Evolutionary conservation across 1,140 invertebrate genomes (phyloP), one percentile per base, ranked within the genome.

Genomic region (Orius laevigatus): DNA sequence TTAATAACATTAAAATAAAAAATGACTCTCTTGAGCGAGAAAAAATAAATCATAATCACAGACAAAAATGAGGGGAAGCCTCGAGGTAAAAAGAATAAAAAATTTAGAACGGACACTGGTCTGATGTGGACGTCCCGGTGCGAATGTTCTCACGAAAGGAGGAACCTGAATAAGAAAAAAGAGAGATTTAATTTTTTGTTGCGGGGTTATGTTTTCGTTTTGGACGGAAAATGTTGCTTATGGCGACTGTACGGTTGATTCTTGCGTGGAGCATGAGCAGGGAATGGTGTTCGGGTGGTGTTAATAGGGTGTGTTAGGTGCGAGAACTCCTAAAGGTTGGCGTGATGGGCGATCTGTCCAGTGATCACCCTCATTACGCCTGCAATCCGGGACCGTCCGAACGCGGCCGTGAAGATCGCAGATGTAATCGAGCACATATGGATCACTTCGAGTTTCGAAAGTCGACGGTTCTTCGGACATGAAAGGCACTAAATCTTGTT

Each of bases 361-460:
- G 47, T 14, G 12, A 49, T 50, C 16, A n/a, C 32, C 38, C 10
- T 41, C 41, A 34, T 56, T n/a, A n/a, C 54, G 20, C 54, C 53
- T 4, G 53, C 49, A 16, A 54, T 56, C 4, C 44, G 51, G 11
- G 58, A 8, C 53, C 52, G 41, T 92, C 89, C 52, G n/a, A 94
- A 66, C 0, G 89, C 86, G 6, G 79, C 78, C 63, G n/a, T 93
- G 85, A 54, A 96, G 69, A 66, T 95, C 89, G 62, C 89, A 87
- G 57, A 96, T 96, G 65, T 96, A 96, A 62, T 94, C 90, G 63
- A 96, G 95, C 11, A 95, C 91, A 62, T 92, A 78, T 94, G 88
- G 44, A 95, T 92, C 38, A 96, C 85, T 67, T 94, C 88, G 63
- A 94, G 68, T 61, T 94, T 93, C 14, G 86, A 87, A 46, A 94